Percentiles rank a stretch among this genome's conserved stretches.
Conservation (phyloP, 2,113 vertebrate species). For the Nerophis lumbriciformis region DNA sequence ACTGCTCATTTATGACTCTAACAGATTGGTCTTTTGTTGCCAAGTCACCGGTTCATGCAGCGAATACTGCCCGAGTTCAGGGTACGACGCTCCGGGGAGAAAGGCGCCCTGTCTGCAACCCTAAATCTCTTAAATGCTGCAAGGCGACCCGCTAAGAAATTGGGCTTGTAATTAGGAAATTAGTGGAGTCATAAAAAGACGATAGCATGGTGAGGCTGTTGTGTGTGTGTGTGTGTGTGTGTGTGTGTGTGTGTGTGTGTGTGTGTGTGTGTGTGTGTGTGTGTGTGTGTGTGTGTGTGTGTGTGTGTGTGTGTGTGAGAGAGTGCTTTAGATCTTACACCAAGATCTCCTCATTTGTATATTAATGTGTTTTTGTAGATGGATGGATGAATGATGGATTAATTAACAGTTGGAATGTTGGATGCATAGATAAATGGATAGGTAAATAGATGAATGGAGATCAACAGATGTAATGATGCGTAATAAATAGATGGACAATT, state of each 20-base stretch:
- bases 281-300: constrained; percentile 8
- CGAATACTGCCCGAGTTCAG: constrained; percentile 47
- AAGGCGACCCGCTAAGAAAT: constrained; percentile 44
- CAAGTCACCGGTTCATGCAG: constrained; percentile 41
- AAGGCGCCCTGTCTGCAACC: constrained; percentile 42
- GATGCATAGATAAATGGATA: too few species aligned
- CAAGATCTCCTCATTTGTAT: neutral
- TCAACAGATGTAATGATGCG: too few species aligned
- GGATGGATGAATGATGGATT: too few species aligned
- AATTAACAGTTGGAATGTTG: too few species aligned
- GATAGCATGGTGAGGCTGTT: constrained; percentile 39
- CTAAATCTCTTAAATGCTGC: constrained; percentile 47
- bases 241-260: constrained; percentile 5
- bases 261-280: constrained; percentile 27
- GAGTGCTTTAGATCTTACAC: neutral
- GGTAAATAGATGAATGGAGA: too few species aligned
- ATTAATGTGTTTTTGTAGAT: too few species aligned
- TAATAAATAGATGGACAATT: too few species aligned
- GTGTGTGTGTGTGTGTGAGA: neutral
- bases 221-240: constrained; percentile 28
- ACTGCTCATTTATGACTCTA: constrained; percentile 69
- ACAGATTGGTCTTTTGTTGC: constrained; percentile 73
- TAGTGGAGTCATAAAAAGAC: constrained; percentile 48
- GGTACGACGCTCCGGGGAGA: constrained; percentile 40
- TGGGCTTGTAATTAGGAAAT: constrained; percentile 56